Base-by-base conservation (phyloP, 2,888 invertebrate species). In the Coenonympha arcania region DNA sequence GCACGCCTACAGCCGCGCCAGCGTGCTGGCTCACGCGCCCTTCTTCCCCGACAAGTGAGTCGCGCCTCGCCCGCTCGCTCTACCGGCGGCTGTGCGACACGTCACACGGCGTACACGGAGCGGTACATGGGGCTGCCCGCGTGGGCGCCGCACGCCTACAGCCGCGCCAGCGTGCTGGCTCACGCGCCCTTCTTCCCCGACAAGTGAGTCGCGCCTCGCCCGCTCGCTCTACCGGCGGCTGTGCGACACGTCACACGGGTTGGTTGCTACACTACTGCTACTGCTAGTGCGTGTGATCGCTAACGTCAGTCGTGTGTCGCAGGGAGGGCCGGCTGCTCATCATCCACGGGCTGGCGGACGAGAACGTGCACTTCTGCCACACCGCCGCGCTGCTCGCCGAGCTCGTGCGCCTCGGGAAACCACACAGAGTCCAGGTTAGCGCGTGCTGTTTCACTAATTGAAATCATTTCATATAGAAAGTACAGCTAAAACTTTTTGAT, bases 351-450 rank as follows among this genome's bases (percentile, higher is more conserved):
- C 85, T 99, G 55, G 96, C 97, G 49, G 99, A 99, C 76, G 99
- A 99, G 80, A 99, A 99, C 75, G 99, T 99, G 0, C 99, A 99
- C 78, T 99, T 99, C 79, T 92, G 93, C 62, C 99, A 99, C 80
- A 97, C 98, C 9, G 95, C 95, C 65, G 92, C 94, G 61, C 87
- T 99, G 54, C 92, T 99, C 18, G 93, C 95, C 57, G 93, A 94
- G 50, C 89, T 99, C 54, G 92, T 98, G 48, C 91, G 94, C 61
- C 92, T 93, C n/a, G 97, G 98, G 56, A 99, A 99, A 79, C 99
- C 99, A 1, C 98, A 99, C 74, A 91, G 96, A 22, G 79, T 86
- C 0, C 85, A 85, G 76, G 85, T 83, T 3, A 39, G 26, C 16
- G 13, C n/a, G n/a, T n/a, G n/a, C n/a, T n/a, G n/a, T n/a, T n/a